Evolutionary conservation across 2,888 invertebrate genomes (phyloP).

Genomic region (Rhagium mordax): DNA sequence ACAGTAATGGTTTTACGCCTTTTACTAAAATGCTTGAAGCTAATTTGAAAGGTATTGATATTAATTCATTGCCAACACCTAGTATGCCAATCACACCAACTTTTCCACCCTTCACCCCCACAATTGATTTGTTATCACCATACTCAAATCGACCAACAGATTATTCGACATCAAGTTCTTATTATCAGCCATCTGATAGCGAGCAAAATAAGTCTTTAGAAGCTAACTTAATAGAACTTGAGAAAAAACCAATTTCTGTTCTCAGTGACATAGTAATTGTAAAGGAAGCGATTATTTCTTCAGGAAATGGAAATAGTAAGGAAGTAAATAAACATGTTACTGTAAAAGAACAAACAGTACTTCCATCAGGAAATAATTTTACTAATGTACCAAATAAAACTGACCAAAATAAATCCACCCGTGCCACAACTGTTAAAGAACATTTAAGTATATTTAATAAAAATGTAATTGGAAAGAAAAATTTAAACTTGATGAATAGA

Average conservation of each 20-base stretch:
- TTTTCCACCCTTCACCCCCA: conserved; percentile 62
- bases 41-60: conserved; percentile 61
- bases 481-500: conserved; percentile 59
- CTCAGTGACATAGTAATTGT: background rate
- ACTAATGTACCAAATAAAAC: background rate
- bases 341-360: background rate
- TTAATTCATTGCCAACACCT: conserved; percentile 63
- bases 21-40: conserved; percentile 65
- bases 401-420: background rate
- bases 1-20: conserved; percentile 57
- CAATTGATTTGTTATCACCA: conserved; percentile 37
- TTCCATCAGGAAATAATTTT: background rate
- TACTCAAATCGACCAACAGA: conserved; percentile 62
- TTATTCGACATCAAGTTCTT: conserved; percentile 68
- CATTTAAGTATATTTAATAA: conserved; percentile 55
- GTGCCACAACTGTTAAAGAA: conserved; percentile 20
- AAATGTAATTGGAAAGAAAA: conserved; percentile 63
- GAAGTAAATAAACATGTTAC: background rate
- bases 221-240: conserved; percentile 62
- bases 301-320: background rate
- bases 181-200: conserved; percentile 67
- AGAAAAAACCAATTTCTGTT: conserved; percentile 44
- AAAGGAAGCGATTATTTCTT: background rate
- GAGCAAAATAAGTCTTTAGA: conserved; percentile 63
- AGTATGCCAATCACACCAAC: conserved; percentile 65